These are phyloP conservation scores for Lytechinus variegatus DNA, from an alignment of 35 echinoderm and acorn worm species.

Conservation along the genomic window DNA sequence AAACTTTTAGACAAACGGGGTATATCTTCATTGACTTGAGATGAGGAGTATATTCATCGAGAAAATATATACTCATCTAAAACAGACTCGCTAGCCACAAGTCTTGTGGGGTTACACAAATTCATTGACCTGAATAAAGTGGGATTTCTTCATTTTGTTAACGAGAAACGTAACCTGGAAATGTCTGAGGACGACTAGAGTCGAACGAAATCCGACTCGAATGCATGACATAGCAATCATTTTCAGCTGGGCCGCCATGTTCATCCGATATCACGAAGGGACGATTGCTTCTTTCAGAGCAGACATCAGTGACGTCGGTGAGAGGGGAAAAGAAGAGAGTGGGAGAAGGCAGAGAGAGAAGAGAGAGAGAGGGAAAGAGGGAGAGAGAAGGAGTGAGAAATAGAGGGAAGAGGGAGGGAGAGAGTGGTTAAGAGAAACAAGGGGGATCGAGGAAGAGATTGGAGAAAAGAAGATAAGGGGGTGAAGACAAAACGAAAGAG, in stretches of 20 bases:
- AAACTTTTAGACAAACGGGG: too few relatives aligned
- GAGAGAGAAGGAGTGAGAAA: not conserved
- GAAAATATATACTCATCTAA: not conserved
- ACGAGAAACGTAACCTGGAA: constrained; percentile 17
- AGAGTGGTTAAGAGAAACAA: not conserved
- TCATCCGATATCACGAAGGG: not conserved
- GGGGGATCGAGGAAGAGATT: not conserved
- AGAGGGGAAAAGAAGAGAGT: not conserved
- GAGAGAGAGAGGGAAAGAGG: not conserved
- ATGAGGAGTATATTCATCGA: not conserved
- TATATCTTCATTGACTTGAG: too few relatives aligned
- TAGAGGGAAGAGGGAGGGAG: not conserved
- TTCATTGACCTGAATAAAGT: not conserved
- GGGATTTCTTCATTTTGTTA: constrained; percentile 13
- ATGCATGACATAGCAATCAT: constrained; percentile 4
- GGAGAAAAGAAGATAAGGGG: not conserved
- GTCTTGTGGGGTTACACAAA: not conserved
- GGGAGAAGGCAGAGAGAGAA: not conserved
- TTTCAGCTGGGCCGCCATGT: not conserved
- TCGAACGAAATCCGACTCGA: not conserved
- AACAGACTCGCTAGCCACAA: not conserved
- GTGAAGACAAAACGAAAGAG: not conserved
- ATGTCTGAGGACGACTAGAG: constrained; percentile 1
- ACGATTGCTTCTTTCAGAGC: not conserved
- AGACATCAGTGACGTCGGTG: not conserved